Evolutionary conservation across 2,888 invertebrate species (phyloP).

Genomic region (Ypsolopha sequella): DNA sequence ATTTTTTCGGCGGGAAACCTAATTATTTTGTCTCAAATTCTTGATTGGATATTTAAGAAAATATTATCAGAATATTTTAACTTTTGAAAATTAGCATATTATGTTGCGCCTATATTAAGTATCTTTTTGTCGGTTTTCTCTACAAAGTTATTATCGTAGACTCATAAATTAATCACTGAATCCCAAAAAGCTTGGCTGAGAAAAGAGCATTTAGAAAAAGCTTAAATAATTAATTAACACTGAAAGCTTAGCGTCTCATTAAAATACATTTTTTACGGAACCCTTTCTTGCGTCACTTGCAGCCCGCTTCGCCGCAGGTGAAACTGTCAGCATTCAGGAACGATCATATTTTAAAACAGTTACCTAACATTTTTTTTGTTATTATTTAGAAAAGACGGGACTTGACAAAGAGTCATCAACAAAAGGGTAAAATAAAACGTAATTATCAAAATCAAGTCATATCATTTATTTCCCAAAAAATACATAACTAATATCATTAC

Average conservation of each 20-base stretch:
- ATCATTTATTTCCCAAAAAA: too few relatives aligned
- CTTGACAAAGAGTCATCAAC: too few relatives aligned
- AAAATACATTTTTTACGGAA: constrained; percentile 28
- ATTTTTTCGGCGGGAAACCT: constrained; percentile 4
- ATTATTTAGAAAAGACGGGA: too few relatives aligned
- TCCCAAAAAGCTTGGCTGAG: not conserved
- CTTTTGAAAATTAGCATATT: not conserved
- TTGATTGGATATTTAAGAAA: not conserved
- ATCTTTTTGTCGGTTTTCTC: not conserved
- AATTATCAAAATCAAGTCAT: too few relatives aligned
- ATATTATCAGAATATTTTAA: not conserved
- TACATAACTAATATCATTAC: too few relatives aligned
- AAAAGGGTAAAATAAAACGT: too few relatives aligned
- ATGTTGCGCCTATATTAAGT: not conserved
- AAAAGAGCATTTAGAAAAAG: not conserved
- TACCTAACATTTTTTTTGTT: too few relatives aligned
- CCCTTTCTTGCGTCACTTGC: constrained; percentile 21
- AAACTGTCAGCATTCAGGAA: constrained; percentile 41
- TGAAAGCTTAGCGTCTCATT: constrained; percentile 1
- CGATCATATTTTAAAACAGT: not conserved
- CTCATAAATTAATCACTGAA: not conserved
- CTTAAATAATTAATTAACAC: constrained; percentile 4
- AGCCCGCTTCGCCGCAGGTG: constrained; percentile 36
- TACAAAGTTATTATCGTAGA: too few relatives aligned
- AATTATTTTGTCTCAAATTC: not conserved